Percentiles rank a stretch among this genome's conserved stretches.
Conservation (phyloP, 2,113 vertebrate genomes). For the Plectropomus leopardus region DNA sequence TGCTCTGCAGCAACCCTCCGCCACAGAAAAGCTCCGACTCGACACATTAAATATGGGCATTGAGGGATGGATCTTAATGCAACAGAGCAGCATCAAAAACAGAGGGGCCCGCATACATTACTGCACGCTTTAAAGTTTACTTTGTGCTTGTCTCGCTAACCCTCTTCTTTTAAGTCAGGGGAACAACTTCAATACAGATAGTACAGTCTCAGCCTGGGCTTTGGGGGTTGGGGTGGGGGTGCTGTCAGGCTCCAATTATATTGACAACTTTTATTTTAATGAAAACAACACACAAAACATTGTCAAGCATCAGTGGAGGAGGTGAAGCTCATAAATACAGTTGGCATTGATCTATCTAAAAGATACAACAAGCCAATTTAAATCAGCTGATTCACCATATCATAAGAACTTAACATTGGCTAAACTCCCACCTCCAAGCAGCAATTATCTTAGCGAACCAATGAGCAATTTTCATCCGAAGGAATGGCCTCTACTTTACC, state of each 20-base stretch:
- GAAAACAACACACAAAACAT: conserved; percentile 18
- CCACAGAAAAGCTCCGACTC: conserved; percentile 54
- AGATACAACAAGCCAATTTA: neutral
- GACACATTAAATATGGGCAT: conserved; percentile 66
- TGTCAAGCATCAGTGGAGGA: conserved; percentile 14
- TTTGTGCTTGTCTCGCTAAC: conserved; percentile 31
- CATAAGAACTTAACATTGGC: neutral
- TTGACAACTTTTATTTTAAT: conserved; percentile 52
- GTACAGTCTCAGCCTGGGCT: conserved; percentile 24
- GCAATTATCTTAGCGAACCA: neutral
- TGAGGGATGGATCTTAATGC: conserved; percentile 61
- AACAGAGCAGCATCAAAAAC: conserved; percentile 61
- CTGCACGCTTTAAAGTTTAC: conserved; percentile 56
- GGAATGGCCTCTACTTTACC: too few species aligned
- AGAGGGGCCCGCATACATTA: conserved; percentile 56
- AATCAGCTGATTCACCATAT: conserved; percentile 2
- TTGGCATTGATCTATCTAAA: conserved; percentile 12
- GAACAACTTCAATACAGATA: conserved; percentile 29
- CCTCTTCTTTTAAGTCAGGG: conserved; percentile 48
- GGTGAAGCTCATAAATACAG: conserved; percentile 35
- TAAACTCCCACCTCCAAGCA: neutral
- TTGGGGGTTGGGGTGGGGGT: conserved; percentile 27
- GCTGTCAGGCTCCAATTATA: conserved; percentile 52
- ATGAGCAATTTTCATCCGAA: too few species aligned
- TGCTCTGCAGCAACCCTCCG: conserved; percentile 57